Base-by-base conservation (phyloP, 1,140 invertebrate species). In the Bombus ignitus region DNA sequence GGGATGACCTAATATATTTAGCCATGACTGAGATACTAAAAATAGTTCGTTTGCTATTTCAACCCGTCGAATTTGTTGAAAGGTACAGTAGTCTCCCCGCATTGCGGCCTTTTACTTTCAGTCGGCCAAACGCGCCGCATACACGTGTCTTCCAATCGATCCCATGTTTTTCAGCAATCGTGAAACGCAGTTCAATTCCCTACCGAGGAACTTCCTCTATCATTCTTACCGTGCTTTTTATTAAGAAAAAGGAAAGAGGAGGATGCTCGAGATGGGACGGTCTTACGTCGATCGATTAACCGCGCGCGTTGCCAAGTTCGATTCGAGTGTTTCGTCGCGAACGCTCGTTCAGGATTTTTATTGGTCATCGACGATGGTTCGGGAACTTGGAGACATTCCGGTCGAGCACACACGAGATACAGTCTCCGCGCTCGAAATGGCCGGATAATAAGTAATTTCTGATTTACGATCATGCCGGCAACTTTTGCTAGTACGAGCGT, bases 51-150 rank as follows among this genome's bases (percentile, higher is more conserved):
- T 59, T 59, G 57, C 57, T 59, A 59, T 25, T 59, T 28, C 25
- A 59, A 28, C 57, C 25, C 2, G 57, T 59, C 28, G 59, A 62
- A 81, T 66, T 73, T 57, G 59, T 66, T 18, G 42, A 39, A 73
- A 85, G 44, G 28, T 74, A 57, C 70, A 42, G 70, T n/a, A 66
- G 78, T 66, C 79, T 59, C 77, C 78, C 83, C 47, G 83, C 83
- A 85, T 72, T 85, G 83, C 83, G 83, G 83, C 77, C 83, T 85
- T 85, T 85, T 85, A 85, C 78, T 85, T 85, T 81, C 77, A 85
- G 78, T 73, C 77, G 76, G 83, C 68, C 76, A 57, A 85, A 85
- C 83, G 77, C 78, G 44, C 35, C 76, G 83, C 68, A 59, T 47
- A 32, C 68, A 80, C 76, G 57, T 85, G 78, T 71, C 76, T 53